Base-by-base conservation (phyloP, 1,140 invertebrate species). In the Patella vulgata region DNA sequence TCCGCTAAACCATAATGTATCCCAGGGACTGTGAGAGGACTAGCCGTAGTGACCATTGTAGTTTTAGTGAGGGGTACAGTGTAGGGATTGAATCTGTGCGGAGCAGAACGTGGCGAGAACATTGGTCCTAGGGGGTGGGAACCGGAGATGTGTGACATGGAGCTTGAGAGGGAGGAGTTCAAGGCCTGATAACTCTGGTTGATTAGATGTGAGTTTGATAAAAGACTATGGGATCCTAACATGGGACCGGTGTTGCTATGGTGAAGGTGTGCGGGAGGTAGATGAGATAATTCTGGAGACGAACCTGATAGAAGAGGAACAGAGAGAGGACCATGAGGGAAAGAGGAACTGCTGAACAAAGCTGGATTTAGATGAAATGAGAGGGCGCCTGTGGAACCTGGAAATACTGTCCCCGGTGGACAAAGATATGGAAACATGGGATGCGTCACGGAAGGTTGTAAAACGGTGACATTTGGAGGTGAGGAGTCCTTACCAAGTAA, bases 71-170 rank as follows among this genome's bases (percentile, higher is more conserved):
- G 87, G 0, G 92, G 91, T 63, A 94, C 74, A 19, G 90, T 90
- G 84, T 94, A 94, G 36, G 93, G 92, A 31, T 92, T 89, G 80
- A 93, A 95, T 73, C 93, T 83, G n/a, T n/a, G n/a, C 75, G 92
- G 91, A 17, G 33, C 36, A 17, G 50, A 4, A 5, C 52, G 64
- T 12, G 61, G 43, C 2, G 56, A 23, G 42, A 68, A 50, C 33
- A 68, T 31, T 27, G 66, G 47, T 44, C 62, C 56, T 36, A 36
- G 14, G 40, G 54, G 39, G 48, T 52, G 56, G n/a, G 48, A 36
- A 25, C 36, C n/a, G 9, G 40, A n/a, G 23, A 61, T 30, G 12
- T 47, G n/a, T 6, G 52, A n/a, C 19, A 42, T 28, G 21, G 9
- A 39, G 33, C 54, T 43, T 11, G 40, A 36, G 17, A 19, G 19